phyloP scores from a whole-genome alignment of 2,888 invertebrate species.

The Germaria angustata region DNA sequence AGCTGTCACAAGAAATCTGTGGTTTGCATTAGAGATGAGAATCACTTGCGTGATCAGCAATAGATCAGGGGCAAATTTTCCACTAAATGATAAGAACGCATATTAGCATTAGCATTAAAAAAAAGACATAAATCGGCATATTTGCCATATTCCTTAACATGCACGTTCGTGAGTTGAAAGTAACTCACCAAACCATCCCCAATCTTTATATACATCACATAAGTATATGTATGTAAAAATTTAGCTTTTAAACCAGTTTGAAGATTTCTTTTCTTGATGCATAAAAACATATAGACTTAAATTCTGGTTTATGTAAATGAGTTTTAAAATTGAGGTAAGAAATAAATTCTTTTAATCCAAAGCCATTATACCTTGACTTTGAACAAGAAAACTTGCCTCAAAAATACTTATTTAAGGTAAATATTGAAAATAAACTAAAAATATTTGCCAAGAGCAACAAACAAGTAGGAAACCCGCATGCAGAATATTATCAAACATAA shows the following conservation, averaged over 20 bases:
- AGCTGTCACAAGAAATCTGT: neutral
- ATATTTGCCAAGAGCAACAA: neutral
- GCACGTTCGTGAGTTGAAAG: neutral
- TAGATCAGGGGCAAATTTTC: no score
- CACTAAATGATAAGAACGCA: no score
- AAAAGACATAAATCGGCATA: no score
- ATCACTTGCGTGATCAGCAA: neutral
- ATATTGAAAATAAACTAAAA: neutral
- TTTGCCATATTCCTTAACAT: no score
- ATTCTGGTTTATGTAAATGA: slow-evolving; percentile 26
- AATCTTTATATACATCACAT: neutral
- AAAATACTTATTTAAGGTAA: slow-evolving; percentile 15
- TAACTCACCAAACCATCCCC: neutral
- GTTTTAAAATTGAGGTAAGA: slow-evolving; percentile 25
- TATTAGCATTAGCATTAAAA: no score
- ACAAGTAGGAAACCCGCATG: neutral
- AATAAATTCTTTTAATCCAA: neutral
- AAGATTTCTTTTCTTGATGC: neutral
- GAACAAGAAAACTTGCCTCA: neutral
- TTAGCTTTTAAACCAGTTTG: slow-evolving; percentile 21
- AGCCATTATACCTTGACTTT: slow-evolving; percentile 43
- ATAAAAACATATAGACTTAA: neutral
- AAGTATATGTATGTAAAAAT: no score
- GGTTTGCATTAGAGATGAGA: neutral
- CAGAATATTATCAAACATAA: no score